Base-by-base conservation (phyloP, 2,113 vertebrate species). In the Cavia porcellus region DNA sequence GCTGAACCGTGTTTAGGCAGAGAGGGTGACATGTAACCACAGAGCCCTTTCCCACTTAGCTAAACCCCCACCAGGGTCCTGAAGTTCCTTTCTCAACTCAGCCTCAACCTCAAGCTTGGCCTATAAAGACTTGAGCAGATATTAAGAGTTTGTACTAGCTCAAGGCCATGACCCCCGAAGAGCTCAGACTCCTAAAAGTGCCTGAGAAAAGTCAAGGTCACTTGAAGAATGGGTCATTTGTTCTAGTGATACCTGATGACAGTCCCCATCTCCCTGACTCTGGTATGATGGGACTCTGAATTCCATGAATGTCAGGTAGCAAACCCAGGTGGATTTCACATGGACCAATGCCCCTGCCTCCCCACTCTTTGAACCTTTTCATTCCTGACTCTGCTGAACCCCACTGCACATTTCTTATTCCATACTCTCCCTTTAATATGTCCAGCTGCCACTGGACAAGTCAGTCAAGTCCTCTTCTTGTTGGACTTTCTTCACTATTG, bases 381-480 rank as follows among this genome's bases (percentile, higher is more conserved):
- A 35, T 45, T 80, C 19, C 50, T 38, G 50, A 38, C n/a, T 57
- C n/a, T 22, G 5, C 45, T 11, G 55, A 77, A 47, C 1, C 50
- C 35, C 47, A 1, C 0, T 24, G 22, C 15, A 35, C 4, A 19
- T 24, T n/a, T 1, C 20, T 0, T 1, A 3, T 4, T n/a, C 59
- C n/a, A 75, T 64, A 1, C 0, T 1, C 22, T 59, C 38, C 30
- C 68, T 59, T 66, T 75, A 68, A 64, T 82, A 61, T 0, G 14
- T 50, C 42, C 7, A 3, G 84, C n/a, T 80, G 38, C 24, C 57
- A 82, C 50, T 38, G 86, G 24, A 52, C 57, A 70, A 45, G 20
- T 30, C n/a, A 7, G 12, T 0, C 15, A 50, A 13, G 7, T 15
- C 38, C 19, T 20, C 0, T 25, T 52, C 64, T 2, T 2, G 3